phyloP scores from a whole-genome alignment of 2,888 invertebrate species.

The Athalia rosae region DNA sequence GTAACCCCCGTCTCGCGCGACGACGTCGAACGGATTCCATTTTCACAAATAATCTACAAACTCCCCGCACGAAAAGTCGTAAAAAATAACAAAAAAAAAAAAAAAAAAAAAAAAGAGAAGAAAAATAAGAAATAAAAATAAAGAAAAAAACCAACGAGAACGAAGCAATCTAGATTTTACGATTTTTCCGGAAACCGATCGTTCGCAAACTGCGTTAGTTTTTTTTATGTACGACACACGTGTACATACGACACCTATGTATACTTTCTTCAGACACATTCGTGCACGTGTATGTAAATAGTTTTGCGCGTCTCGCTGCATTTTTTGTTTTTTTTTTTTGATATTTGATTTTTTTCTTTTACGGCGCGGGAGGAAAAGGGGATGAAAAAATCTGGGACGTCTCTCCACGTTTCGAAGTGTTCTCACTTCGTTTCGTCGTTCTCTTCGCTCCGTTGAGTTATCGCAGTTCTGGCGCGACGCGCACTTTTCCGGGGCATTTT shows the following conservation, averaged over 20 bases:
- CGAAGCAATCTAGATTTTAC: conserved; percentile 66
- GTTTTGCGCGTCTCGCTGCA: conserved; percentile 16
- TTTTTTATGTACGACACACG: conserved; percentile 46
- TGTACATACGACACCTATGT: no score
- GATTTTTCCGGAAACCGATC: conserved; percentile 56
- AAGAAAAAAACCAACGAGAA: conserved; percentile 34
- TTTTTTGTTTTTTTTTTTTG: not conserved
- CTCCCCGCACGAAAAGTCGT: conserved; percentile 65
- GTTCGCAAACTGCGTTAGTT: conserved; percentile 33
- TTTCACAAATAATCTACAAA: conserved; percentile 69
- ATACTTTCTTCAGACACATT: not conserved
- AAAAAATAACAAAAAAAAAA: conserved; percentile 59
- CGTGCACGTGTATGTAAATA: not conserved
- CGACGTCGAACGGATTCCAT: conserved; percentile 61
- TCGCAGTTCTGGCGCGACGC: conserved; percentile 44
- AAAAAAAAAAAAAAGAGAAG: no score
- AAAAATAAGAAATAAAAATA: no score
- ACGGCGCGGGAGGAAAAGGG: no score
- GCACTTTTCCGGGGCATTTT: conserved; percentile 6
- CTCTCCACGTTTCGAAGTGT: no score
- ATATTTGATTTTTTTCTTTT: not conserved
- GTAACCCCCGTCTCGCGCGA: no score
- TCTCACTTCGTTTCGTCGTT: no score
- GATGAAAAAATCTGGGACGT: no score
- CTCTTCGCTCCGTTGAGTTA: conserved; percentile 1